phyloP scores from a whole-genome alignment of 2,888 invertebrate species.

The Amblyteles armatorius region DNA sequence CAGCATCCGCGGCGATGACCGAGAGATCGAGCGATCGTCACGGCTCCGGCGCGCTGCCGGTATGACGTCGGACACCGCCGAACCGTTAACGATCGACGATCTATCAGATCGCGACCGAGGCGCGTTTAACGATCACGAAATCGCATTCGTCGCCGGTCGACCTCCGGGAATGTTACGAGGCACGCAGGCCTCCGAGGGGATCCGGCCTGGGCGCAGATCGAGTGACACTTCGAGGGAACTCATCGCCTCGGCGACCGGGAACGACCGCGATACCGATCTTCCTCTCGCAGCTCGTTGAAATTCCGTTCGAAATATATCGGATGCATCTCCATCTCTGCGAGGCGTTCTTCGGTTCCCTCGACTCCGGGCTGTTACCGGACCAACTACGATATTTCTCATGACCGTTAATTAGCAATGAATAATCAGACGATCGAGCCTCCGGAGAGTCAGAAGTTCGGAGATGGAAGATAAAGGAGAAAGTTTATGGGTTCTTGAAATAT shows the following conservation, averaged over 20 bases:
- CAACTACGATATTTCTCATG: neutral
- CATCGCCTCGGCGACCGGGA: slow-evolving; percentile 39
- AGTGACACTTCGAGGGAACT: slow-evolving; percentile 44
- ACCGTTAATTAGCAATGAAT: slow-evolving; percentile 15
- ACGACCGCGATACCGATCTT: slow-evolving; percentile 54
- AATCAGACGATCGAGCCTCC: neutral
- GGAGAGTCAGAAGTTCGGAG: neutral
- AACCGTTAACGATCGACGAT: slow-evolving; percentile 56
- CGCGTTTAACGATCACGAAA: slow-evolving; percentile 59
- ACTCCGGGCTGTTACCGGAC: neutral
- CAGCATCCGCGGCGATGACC: slow-evolving; percentile 39
- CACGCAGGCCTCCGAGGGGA: neutral
- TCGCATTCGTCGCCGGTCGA: slow-evolving; percentile 45
- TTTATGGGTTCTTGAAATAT: neutral
- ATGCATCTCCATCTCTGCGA: neutral
- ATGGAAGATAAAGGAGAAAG: neutral
- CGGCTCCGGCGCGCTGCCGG: slow-evolving; percentile 14
- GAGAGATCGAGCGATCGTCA: slow-evolving; percentile 52
- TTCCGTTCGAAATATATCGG: slow-evolving; percentile 2
- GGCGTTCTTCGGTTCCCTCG: neutral
- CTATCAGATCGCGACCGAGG: slow-evolving; percentile 57
- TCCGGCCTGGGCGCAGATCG: slow-evolving; percentile 35
- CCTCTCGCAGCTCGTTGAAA: slow-evolving; percentile 4
- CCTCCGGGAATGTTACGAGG: slow-evolving; percentile 49
- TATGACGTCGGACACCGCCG: slow-evolving; percentile 30